A percentile compares a stretch with the other conserved stretches of the same genome.
Conservation (phyloP, 92 coral and sea anemone species). For the Porites evermanni region DNA sequence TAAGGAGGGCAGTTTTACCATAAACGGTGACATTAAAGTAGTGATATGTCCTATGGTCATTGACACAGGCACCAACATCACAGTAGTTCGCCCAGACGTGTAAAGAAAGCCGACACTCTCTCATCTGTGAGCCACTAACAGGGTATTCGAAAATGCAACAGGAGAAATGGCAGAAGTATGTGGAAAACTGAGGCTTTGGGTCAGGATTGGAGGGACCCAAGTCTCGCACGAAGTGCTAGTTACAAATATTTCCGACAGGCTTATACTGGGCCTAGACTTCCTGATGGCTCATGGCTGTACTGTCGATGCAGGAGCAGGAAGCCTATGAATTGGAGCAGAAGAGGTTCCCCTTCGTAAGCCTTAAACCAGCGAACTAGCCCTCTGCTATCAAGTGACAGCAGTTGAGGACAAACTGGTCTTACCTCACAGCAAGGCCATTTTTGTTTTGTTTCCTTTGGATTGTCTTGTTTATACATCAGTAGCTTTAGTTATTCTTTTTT, state of each 20-base stretch:
- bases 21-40: constrained; percentile 28
- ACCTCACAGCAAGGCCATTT: constrained; percentile 9
- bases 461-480: no score
- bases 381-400: constrained; percentile 42
- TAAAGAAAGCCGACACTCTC: constrained; percentile 17
- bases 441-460: no score
- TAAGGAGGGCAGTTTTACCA: constrained; percentile 36
- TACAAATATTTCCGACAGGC: constrained; percentile 51
- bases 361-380: constrained; percentile 1
- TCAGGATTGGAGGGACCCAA: constrained; percentile 38
- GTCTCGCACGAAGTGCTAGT: constrained; percentile 50
- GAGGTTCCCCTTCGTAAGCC: constrained; percentile 50
- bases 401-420: constrained; percentile 24
- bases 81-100: constrained; percentile 34
- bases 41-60: constrained; percentile 23
- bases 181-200: constrained; percentile 17
- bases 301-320: constrained; percentile 43
- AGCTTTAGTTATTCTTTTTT: no score
- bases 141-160: constrained; percentile 8
- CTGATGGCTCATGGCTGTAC: constrained; percentile 60
- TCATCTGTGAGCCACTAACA: background rate
- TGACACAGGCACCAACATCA: constrained; percentile 61
- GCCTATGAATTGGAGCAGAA: constrained; percentile 24
- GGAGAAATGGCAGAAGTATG: constrained; percentile 25
- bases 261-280: constrained; percentile 65